Conservation (phyloP, 2,113 vertebrate genomes). For the Rhabdornis inornatus region DNA sequence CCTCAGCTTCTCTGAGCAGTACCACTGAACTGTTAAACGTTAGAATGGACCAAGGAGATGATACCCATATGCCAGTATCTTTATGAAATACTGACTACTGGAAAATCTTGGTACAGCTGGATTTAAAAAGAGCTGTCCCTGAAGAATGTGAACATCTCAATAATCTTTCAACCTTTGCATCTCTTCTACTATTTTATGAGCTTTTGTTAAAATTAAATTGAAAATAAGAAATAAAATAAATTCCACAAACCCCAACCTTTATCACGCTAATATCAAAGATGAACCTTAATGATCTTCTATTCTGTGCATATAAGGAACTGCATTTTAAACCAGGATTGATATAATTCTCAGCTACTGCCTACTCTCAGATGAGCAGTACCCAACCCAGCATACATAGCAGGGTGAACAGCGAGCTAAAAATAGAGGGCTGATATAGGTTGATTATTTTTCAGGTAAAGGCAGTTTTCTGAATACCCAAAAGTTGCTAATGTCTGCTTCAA, state of each 20-base stretch:
- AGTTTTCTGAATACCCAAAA: neutral
- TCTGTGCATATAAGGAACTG: neutral
- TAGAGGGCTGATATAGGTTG: neutral
- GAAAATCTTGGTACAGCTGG: neutral
- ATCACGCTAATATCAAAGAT: neutral
- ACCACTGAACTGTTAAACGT: neutral
- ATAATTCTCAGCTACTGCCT: neutral
- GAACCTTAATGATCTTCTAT: neutral
- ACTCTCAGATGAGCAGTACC: neutral
- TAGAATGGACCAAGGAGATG: neutral
- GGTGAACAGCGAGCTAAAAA: neutral
- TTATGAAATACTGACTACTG: neutral
- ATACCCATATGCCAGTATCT: neutral
- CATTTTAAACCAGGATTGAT: neutral
- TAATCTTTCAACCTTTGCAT: neutral
- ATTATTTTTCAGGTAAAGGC: neutral
- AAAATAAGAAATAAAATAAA: neutral
- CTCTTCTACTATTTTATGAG: neutral
- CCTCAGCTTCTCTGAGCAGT: neutral
- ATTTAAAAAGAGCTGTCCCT: neutral
- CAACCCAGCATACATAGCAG: neutral
- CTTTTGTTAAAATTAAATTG: neutral
- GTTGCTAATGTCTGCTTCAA: neutral
- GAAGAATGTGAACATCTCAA: neutral
- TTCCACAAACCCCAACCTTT: neutral